These are phyloP conservation scores for Oophaga pumilio DNA, from an alignment of 2,113 vertebrate species.

Conservation along the genomic window DNA sequence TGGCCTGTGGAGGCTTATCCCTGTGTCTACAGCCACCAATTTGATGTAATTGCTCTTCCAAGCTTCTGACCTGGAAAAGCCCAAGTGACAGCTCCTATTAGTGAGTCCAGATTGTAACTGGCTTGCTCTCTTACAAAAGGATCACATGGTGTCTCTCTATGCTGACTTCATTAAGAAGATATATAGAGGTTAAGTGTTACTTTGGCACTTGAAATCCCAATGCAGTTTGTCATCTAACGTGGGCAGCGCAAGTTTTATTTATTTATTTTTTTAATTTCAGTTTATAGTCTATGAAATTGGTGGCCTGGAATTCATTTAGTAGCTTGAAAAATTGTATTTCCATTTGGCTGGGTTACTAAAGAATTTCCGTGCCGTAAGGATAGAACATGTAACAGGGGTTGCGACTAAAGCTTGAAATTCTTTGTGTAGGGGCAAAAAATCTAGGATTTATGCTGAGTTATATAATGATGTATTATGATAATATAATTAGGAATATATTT, in stretches of 20 bases:
- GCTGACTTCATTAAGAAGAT: conserved; percentile 78
- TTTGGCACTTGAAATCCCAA: conserved; percentile 64
- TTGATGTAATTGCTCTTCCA: conserved; percentile 89
- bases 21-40: conserved; percentile 72
- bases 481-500: not conserved
- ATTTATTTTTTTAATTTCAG: conserved; percentile 38
- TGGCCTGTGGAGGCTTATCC: conserved; percentile 74
- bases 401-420: not conserved
- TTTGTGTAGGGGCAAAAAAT: not conserved
- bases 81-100: conserved; percentile 87
- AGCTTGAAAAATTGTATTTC: conserved; percentile 22
- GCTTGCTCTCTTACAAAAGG: conserved; percentile 74
- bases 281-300: conserved; percentile 14
- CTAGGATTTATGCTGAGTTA: not conserved
- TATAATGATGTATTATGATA: not conserved
- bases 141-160: conserved; percentile 70
- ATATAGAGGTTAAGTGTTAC: conserved; percentile 76
- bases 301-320: not conserved
- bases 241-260: conserved; percentile 63
- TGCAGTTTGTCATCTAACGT: conserved; percentile 64
- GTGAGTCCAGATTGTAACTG: conserved; percentile 73
- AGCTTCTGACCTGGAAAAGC: conserved; percentile 83
- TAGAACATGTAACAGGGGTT: not conserved
- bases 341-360: not conserved
- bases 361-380: not conserved